These are phyloP conservation scores for Scaptomyza polygonia DNA, from an alignment of 2,888 invertebrate species.

Conservation along the genomic window DNA sequence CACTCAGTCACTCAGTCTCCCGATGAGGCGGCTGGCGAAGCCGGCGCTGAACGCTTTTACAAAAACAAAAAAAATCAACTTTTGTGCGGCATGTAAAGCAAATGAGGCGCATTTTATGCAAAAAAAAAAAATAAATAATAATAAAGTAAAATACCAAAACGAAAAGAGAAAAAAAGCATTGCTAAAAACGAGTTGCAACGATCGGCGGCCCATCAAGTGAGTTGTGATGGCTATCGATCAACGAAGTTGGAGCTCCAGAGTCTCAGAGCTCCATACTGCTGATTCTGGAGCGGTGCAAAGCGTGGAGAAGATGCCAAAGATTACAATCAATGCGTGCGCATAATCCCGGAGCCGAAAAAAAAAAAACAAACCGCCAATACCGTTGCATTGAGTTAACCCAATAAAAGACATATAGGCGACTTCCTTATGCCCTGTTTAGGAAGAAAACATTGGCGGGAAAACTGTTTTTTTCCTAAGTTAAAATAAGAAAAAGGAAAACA, in stretches of 20 bases:
- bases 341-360: slow-evolving; percentile 34
- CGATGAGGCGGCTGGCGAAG: slow-evolving; percentile 51
- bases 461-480: neutral
- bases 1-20: neutral
- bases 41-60: slow-evolving; percentile 62
- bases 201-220: slow-evolving; percentile 62
- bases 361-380: slow-evolving; percentile 5
- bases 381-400: slow-evolving; percentile 4
- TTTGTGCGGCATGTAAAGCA: slow-evolving; percentile 70
- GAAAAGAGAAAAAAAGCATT: slow-evolving; percentile 19
- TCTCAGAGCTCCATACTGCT: slow-evolving; percentile 20
- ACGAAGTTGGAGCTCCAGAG: slow-evolving; percentile 31
- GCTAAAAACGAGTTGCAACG: slow-evolving; percentile 63
- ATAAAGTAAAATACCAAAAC: slow-evolving; percentile 18
- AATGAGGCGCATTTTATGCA: slow-evolving; percentile 78
- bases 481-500: neutral
- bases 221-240: slow-evolving; percentile 78
- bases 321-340: slow-evolving; percentile 62
- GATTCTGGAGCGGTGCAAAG: slow-evolving; percentile 31
- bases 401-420: neutral
- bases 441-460: neutral
- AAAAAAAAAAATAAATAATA: slow-evolving; percentile 31
- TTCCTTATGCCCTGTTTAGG: neutral
- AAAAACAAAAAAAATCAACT: slow-evolving; percentile 69
- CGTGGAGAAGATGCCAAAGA: slow-evolving; percentile 36